A percentile compares a stretch with the other conserved stretches of the same genome.
Conservation (phyloP, 2,113 vertebrate genomes). For the Pardalotus punctatus region DNA sequence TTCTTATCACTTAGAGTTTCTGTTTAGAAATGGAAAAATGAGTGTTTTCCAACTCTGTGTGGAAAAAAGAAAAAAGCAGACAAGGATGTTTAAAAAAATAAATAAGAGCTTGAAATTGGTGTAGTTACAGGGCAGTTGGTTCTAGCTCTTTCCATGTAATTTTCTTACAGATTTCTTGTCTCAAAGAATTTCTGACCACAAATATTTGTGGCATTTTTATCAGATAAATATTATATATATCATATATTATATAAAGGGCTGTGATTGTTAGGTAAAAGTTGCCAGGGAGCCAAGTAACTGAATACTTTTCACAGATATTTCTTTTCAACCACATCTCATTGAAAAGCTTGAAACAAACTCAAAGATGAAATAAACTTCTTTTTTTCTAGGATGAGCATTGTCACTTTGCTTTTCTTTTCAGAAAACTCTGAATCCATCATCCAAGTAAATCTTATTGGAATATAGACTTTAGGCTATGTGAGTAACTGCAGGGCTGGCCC, state of each 20-base stretch:
- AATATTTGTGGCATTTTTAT: background rate
- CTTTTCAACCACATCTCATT: background rate
- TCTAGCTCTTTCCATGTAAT: background rate
- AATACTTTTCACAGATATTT: background rate
- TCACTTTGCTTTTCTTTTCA: background rate
- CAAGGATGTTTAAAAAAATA: background rate
- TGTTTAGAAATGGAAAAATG: background rate
- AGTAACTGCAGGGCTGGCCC: background rate
- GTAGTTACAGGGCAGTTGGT: background rate
- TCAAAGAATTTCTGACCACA: background rate
- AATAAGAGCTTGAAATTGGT: background rate
- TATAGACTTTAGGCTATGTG: accelerated
- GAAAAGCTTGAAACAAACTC: background rate
- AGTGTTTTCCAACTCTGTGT: background rate
- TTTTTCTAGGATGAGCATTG: background rate
- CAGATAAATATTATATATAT: background rate
- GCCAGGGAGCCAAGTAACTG: background rate
- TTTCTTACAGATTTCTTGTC: background rate
- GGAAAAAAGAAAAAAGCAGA: background rate
- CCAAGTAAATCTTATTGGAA: background rate
- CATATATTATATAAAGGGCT: background rate
- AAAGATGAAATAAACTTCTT: background rate
- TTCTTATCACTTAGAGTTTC: background rate
- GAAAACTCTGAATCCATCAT: background rate
- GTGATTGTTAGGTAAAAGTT: background rate